Percentiles rank a stretch among this genome's conserved stretches.
These are phyloP conservation scores for Timandra comae DNA, from an alignment of 2,888 invertebrate genomes.

Conservation along the genomic window DNA sequence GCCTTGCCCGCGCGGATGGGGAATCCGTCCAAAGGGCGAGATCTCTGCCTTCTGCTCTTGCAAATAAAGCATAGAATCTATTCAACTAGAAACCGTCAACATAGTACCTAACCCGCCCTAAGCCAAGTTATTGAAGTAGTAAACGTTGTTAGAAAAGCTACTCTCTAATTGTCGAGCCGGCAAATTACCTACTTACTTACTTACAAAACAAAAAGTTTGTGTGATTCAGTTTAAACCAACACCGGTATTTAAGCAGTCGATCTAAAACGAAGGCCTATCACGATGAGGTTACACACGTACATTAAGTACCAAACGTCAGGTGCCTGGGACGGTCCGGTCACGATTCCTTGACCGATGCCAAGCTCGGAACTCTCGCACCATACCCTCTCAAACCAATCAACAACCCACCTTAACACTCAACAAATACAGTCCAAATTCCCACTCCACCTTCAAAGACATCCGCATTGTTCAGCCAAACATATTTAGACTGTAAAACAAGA, in stretches of 20 bases:
- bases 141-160: too few relatives aligned
- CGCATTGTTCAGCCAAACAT: conserved; percentile 12
- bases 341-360: conserved; percentile 74
- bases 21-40: too few relatives aligned
- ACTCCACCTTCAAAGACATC: conserved; percentile 8
- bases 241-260: conserved; percentile 48
- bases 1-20: too few relatives aligned
- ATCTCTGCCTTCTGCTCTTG: too few relatives aligned
- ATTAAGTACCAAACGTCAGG: conserved; percentile 70
- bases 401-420: conserved; percentile 21
- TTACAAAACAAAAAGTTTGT: conserved; percentile 7
- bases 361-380: conserved; percentile 47
- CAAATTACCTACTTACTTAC: not conserved
- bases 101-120: too few relatives aligned
- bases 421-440: conserved; percentile 18
- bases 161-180: too few relatives aligned
- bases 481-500: conserved; percentile 14
- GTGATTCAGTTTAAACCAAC: conserved; percentile 18
- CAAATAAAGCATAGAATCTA: not conserved
- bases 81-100: conserved; percentile 5
- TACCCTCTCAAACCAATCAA: conserved; percentile 23
- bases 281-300: conserved; percentile 54
- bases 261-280: conserved; percentile 50
- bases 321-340: conserved; percentile 70
- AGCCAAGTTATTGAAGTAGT: too few relatives aligned